These are phyloP conservation scores for Drymodes brunneopygia DNA, from an alignment of 2,113 vertebrate species.

Conservation along the genomic window DNA sequence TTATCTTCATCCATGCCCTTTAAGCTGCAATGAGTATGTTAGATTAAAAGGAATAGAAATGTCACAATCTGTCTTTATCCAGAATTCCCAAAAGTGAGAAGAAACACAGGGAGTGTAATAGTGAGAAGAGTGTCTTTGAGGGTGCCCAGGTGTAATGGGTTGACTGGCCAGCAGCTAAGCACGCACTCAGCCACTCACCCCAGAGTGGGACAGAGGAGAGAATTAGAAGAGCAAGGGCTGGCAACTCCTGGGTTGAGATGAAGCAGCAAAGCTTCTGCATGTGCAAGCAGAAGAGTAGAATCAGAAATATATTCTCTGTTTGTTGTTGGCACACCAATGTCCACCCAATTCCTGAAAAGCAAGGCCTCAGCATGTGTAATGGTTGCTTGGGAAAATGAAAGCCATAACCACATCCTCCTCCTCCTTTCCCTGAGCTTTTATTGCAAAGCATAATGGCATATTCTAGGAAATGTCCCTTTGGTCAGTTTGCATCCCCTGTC, in stretches of 20 bases:
- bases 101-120: background rate
- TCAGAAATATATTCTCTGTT: background rate
- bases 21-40: background rate
- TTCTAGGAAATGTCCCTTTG: background rate
- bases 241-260: background rate
- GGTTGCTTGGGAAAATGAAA: background rate
- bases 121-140: background rate
- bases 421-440: background rate
- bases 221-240: background rate
- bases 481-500: background rate
- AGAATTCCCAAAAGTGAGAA: background rate
- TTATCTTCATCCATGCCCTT: background rate
- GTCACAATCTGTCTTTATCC: background rate
- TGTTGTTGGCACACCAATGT: background rate
- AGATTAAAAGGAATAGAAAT: background rate
- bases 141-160: background rate
- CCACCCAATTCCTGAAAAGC: background rate
- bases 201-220: background rate
- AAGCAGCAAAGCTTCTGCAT: background rate
- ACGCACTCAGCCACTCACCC: background rate
- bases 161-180: background rate
- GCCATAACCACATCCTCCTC: background rate
- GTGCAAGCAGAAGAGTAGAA: background rate
- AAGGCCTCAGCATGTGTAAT: accelerated
- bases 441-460: background rate